Base-by-base conservation (phyloP, 2,888 invertebrate species). In the Carcina quercana region DNA sequence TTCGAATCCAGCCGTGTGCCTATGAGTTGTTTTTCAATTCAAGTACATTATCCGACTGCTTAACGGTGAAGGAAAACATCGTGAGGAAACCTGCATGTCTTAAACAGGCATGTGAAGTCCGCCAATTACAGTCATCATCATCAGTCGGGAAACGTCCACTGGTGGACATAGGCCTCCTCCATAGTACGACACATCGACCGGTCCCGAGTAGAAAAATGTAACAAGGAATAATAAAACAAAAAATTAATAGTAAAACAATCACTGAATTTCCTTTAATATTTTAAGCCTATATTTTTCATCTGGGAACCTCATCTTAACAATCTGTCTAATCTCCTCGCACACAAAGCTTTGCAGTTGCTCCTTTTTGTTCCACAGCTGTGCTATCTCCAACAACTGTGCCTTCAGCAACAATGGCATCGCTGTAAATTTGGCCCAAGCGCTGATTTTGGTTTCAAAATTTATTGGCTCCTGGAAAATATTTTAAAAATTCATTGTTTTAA, bases 241-340 rank as follows among this genome's bases (percentile, higher is more conserved):
- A 6, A 19, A 12, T 7, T 10, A n/a, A 14, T 21, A 8, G 8
- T 13, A 10, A 3, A 7, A 6, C 10, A 24, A 22, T 27, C 15
- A 82, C 42, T 84, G 83, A 62, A 85, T 83, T 57, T 79, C 79
- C 41, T 78, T 78, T 25, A 85, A 60, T 42, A 80, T 76, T 35
- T 59, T 70, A 2, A 82, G 56, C 37, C 83, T 64, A 35, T 75
- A 75, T 40, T 71, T 66, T 43, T 79, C 66, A 42, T 79, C 76
- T 0, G 78, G 76, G 58, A 83, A 85, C 17, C 80, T 53, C 58
- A 83, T 76, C 40, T 80, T 82, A 13, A 85, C 53, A 8, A 85
- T 59, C 29, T 79, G 79, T 1, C 80, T 40, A 3, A 85, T 64
- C 45, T 85, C 84, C 34, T 84, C 83, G 30, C 79, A 79, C 1